These are phyloP conservation scores for Rhinogobio ventralis DNA, from an alignment of 2,797 vertebrate species.

Conservation along the genomic window DNA sequence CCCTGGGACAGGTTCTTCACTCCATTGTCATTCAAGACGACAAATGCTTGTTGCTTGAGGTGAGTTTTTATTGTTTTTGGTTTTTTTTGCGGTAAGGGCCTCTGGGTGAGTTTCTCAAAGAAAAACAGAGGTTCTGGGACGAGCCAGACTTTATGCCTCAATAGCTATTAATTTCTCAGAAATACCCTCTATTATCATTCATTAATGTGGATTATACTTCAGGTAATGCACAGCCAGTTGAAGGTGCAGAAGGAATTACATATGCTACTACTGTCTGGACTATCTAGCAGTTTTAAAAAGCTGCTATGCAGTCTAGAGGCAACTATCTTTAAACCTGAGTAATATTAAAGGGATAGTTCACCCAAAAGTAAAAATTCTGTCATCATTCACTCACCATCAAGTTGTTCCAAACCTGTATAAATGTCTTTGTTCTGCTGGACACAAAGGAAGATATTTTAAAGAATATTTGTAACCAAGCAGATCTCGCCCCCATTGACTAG, in stretches of 20 bases:
- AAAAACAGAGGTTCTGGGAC: background rate
- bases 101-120: constrained; percentile 2
- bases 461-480: too few species aligned
- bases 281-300: background rate
- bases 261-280: background rate
- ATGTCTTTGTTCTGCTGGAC: too few species aligned
- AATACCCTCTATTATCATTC: constrained; percentile 68
- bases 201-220: constrained; percentile 56
- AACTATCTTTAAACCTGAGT: background rate
- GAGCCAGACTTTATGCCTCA: constrained; percentile 45
- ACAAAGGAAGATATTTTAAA: too few species aligned
- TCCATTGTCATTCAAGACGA: constrained; percentile 8
- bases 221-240: constrained; percentile 21
- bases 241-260: background rate
- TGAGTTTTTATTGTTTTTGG: background rate
- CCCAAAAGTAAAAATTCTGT: too few species aligned
- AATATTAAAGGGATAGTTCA: too few species aligned
- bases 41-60: constrained; percentile 26
- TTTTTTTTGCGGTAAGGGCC: background rate
- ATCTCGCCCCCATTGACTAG: too few species aligned
- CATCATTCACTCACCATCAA: too few species aligned
- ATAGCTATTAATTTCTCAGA: constrained; percentile 72
- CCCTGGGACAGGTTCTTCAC: constrained; percentile 7
- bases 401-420: too few species aligned
- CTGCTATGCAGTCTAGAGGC: background rate